These are phyloP conservation scores for Rhodeus uyekii DNA, from an alignment of 2,797 vertebrate species.

Conservation along the genomic window DNA sequence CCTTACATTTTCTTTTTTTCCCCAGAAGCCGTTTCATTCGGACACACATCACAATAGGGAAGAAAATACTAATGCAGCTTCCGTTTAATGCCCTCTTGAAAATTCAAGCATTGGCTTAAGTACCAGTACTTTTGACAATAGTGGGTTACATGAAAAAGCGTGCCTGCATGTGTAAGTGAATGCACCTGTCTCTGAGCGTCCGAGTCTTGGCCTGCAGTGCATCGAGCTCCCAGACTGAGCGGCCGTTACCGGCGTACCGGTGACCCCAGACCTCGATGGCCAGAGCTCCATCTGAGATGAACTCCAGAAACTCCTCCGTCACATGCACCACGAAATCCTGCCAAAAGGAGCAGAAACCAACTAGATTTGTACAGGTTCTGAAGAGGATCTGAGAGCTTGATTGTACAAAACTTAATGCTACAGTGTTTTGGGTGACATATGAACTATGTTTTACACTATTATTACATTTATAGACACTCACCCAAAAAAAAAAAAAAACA, in stretches of 20 bases:
- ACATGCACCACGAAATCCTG: slow-evolving; percentile 92
- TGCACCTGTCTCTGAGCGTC: slow-evolving; percentile 90
- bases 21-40: not conserved
- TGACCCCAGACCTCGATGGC: slow-evolving; percentile 99
- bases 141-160: not conserved
- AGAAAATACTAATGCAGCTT: not conserved
- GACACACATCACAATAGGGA: not conserved
- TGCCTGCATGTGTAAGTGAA: not conserved
- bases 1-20: not conserved
- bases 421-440: not conserved
- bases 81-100: not conserved
- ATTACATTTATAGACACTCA: not conserved
- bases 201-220: slow-evolving; percentile 92
- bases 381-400: not conserved
- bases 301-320: slow-evolving; percentile 96
- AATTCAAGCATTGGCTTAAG: not conserved
- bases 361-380: not conserved
- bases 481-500: too few relatives aligned
- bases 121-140: not conserved
- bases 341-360: not conserved
- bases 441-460: not conserved
- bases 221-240: slow-evolving; percentile 87
- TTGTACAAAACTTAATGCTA: not conserved
- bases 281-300: slow-evolving; percentile 93
- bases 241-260: slow-evolving; percentile 89